Percentiles rank a stretch among this genome's conserved stretches.
Evolutionary conservation across 2,888 invertebrate species (phyloP).

Genomic region (Cyrtodaria siliqua): DNA sequence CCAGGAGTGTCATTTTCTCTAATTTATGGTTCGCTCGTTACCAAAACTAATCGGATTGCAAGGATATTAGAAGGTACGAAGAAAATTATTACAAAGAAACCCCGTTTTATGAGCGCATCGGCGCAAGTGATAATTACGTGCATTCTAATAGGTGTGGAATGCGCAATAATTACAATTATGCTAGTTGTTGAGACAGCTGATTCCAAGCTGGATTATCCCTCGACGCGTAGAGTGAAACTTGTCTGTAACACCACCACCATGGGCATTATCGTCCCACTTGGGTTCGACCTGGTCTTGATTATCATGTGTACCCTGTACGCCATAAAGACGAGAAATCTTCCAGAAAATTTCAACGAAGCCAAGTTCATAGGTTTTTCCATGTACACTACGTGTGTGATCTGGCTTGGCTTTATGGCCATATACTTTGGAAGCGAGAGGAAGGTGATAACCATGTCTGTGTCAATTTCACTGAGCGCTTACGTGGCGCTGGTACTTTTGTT

Average conservation of each 20-base stretch:
- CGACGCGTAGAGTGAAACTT: slow-evolving; percentile 88
- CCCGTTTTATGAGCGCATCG: slow-evolving; percentile 91
- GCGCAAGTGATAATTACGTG: slow-evolving; percentile 91
- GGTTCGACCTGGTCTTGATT: slow-evolving; percentile 91
- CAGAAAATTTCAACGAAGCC: slow-evolving; percentile 97
- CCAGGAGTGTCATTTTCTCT: slow-evolving; percentile 98
- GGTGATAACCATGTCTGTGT: slow-evolving; percentile 89
- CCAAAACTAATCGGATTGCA: slow-evolving; percentile 98
- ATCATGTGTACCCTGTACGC: slow-evolving; percentile 97
- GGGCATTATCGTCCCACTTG: slow-evolving; percentile 92
- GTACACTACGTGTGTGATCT: slow-evolving; percentile 98
- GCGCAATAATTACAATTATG: slow-evolving; percentile 89
- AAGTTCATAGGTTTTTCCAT: slow-evolving; percentile 96
- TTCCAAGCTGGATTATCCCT: slow-evolving; percentile 86
- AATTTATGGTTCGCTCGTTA: slow-evolving; percentile 97
- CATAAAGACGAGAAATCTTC: slow-evolving; percentile 92
- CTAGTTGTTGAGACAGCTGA: slow-evolving; percentile 89
- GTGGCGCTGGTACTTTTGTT: slow-evolving; percentile 92
- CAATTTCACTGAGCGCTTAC: slow-evolving; percentile 91
- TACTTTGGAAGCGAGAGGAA: slow-evolving; percentile 94
- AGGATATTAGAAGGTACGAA: slow-evolving; percentile 99
- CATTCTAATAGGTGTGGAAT: slow-evolving; percentile 95
- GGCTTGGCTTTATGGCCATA: slow-evolving; percentile 98
- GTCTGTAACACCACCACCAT: slow-evolving; percentile 89
- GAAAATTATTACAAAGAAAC: slow-evolving; percentile 95